phyloP scores from a whole-genome alignment of 92 coral and sea anemone genomes.

The Hydrozoanthus gracilis region DNA sequence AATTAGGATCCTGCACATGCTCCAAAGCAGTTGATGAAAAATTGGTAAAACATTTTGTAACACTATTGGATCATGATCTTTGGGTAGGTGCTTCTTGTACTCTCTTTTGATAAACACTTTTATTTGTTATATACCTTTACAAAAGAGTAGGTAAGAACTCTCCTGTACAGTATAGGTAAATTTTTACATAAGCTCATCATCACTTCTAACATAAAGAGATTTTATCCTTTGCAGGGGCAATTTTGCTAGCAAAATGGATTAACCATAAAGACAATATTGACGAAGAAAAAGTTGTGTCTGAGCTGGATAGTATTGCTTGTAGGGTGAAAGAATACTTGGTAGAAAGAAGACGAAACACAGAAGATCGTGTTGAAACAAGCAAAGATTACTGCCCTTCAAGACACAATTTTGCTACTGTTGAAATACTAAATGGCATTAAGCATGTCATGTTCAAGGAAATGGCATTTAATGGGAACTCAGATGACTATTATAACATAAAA shows the following conservation, averaged over 20 bases:
- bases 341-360: neutral
- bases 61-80: no score
- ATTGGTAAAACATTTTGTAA: no score
- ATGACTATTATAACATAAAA: slow-evolving; percentile 74
- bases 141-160: no score
- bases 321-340: slow-evolving; percentile 56
- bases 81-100: no score
- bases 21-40: no score
- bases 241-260: slow-evolving; percentile 86
- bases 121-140: no score
- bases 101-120: no score
- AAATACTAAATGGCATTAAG: slow-evolving; percentile 67
- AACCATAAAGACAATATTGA: slow-evolving; percentile 63
- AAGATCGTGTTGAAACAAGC: neutral
- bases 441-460: slow-evolving; percentile 78
- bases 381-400: slow-evolving; percentile 14
- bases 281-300: slow-evolving; percentile 31
- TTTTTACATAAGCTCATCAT: neutral
- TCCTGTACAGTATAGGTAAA: neutral
- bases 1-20: no score
- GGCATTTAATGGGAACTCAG: slow-evolving; percentile 70
- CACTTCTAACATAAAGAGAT: neutral
- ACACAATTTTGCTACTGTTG: slow-evolving; percentile 48
- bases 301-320: slow-evolving; percentile 75
- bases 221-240: slow-evolving; percentile 64